These are phyloP conservation scores for Strix occidentalis DNA, from an alignment of 2,797 vertebrate species.

Conservation along the genomic window DNA sequence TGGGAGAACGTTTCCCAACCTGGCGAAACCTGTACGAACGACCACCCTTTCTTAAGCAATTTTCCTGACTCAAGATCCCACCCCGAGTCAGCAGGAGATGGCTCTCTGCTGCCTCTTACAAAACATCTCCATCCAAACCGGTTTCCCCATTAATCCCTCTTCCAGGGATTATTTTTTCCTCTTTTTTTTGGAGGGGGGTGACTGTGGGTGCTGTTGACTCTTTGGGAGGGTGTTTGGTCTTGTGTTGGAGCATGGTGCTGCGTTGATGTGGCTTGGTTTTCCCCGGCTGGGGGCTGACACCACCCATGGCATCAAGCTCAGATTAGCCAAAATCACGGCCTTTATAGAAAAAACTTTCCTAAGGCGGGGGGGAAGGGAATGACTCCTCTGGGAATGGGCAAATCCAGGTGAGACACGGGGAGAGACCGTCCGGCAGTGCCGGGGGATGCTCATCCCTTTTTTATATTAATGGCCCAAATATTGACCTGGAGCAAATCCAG, in stretches of 20 bases:
- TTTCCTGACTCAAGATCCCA: slow-evolving; percentile 53
- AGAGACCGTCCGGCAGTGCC: neutral
- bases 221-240: neutral
- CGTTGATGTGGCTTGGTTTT: rapidly evolving
- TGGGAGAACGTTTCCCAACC: slow-evolving; percentile 46
- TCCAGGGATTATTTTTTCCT: rapidly evolving
- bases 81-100: neutral
- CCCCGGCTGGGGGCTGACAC: rapidly evolving
- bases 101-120: slow-evolving; percentile 36
- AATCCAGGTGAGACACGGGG: neutral
- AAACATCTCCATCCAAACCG: slow-evolving; percentile 29
- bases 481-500: neutral
- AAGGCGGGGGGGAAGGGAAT: neutral
- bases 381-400: neutral
- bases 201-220: rapidly evolving
- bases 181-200: neutral
- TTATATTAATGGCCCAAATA: neutral
- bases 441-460: neutral
- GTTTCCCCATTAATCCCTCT: slow-evolving; percentile 9
- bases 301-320: rapidly evolving
- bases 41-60: slow-evolving; percentile 46
- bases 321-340: neutral
- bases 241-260: rapidly evolving
- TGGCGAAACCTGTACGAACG: slow-evolving; percentile 4
- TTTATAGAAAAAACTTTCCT: neutral